Evolutionary conservation across 2,888 invertebrate species (phyloP), one percentile per base, ranked within the genome.

Genomic region (Sarcophaga caerulescens): DNA sequence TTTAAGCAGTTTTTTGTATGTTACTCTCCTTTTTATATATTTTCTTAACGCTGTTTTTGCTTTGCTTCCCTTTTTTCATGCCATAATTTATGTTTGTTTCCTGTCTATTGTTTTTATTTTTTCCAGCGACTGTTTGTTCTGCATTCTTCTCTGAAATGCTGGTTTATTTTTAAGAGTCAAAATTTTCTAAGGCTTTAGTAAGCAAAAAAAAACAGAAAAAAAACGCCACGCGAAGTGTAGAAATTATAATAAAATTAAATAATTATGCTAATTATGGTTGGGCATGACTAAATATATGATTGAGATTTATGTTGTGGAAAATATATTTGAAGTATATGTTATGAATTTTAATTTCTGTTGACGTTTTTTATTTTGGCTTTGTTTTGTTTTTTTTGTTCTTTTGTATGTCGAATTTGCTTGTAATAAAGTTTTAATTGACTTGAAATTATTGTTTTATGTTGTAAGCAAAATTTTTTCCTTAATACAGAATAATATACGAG

Each of bases 261-360:
- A 71, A 71, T 60, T 71, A 60, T 60, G 60, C 35, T 71, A 71
- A 71, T 71, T 71, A 60, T 71, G 12, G 6, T 60, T 60, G 6
- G 1, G 60, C 21, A 21, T 60, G 52, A 60, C 60, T 19, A 60
- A 60, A 19, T 25, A 4, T 52, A 10, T 23, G 14, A 52, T 47
- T 44, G 59, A 35, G 19, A 60, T 71, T 60, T 60, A 60, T 25
- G 25, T 60, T 19, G 59, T 21, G 21, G 59, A 71, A 59, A 60
- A 14, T 35, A 35, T 60, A 59, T 19, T 12, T 71, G 59, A 21
- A 59, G 44, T 59, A 12, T 52, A 10, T 4, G 17, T 10, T 70
- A n/a, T 70, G 17, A 70, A 70, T 70, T 21, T n/a, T 57, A 57
- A 52, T 70, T 52, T 52, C 52, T 14, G 4, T 52, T 52, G 14